Base-by-base conservation (phyloP, 2,888 invertebrate species). In the Chaetogeoica ovagalla region DNA sequence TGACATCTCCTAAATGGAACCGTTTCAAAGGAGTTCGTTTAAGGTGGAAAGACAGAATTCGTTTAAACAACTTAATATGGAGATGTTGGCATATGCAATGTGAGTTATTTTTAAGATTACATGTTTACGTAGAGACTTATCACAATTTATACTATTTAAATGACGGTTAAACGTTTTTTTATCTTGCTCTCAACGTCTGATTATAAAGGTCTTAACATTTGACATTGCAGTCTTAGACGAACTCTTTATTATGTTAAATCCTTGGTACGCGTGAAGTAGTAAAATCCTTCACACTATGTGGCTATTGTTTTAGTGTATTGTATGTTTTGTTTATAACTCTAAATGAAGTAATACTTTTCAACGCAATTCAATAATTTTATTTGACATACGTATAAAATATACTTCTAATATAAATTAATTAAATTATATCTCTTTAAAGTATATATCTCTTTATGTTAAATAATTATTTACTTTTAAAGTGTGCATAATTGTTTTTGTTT, bases 1-100 rank as follows among this genome's bases (percentile, higher is more conserved):
- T 99, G 88, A 98, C 98, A 82, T 99, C 98, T 83, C 99, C 99
- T 83, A 98, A 98, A 91, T 99, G 99, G 99, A 99, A 99, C 89
- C 93, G 97, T 86, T 99, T 99, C 90, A 96, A 98, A 89, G 99
- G 99, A 83, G 93, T 99, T 85, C 93, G 97, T 85, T 89, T 99
- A 83, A 91, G 95, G 85, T 96, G 98, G 94, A 98, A 98, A 88
- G 98, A 99, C 89, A 97, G 99, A 89, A 98, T 99, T 86, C 92
- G 99, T 84, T 89, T 99, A 85, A 99, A 99, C 91, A 99, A 99
- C 88, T 97, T 99, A 84, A 99, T 99, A 86, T 99, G 99, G 99
- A 91, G 99, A 86, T 98, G 98, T 87, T 99, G 98, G 97, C 97
- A 98, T 87, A 95, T 98, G 94, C 99, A 99, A 87, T 99, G 95